These are phyloP conservation scores for Xylota segnis DNA, from an alignment of 2,888 invertebrate genomes.

Conservation along the genomic window DNA sequence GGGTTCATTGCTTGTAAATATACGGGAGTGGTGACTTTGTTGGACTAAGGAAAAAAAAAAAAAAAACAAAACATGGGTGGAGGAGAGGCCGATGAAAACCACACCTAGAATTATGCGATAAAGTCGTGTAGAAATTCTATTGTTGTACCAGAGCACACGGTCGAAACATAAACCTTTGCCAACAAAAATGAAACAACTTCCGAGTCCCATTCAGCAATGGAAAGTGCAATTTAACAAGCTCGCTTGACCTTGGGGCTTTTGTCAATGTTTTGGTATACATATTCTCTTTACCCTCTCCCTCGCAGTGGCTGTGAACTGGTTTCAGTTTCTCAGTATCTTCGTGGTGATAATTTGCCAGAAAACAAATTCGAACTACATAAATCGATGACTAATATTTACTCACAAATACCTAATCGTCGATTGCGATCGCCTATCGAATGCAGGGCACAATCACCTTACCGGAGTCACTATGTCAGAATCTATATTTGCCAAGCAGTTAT, in stretches of 20 bases:
- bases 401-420: slow-evolving; percentile 27
- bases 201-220: not conserved
- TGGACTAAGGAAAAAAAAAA: slow-evolving; percentile 2
- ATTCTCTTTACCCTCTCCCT: slow-evolving; percentile 20
- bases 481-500: slow-evolving; percentile 32
- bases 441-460: slow-evolving; percentile 36
- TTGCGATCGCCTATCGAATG: slow-evolving; percentile 34
- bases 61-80: slow-evolving; percentile 16
- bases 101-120: slow-evolving; percentile 73
- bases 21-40: slow-evolving; percentile 5
- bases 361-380: slow-evolving; percentile 33
- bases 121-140: slow-evolving; percentile 57
- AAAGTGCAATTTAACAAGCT: slow-evolving; percentile 26
- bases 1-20: slow-evolving; percentile 3
- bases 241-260: slow-evolving; percentile 62
- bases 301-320: slow-evolving; percentile 44
- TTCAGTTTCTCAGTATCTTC: slow-evolving; percentile 33
- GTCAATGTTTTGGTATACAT: slow-evolving; percentile 64
- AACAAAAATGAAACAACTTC: not conserved
- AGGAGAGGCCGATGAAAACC: slow-evolving; percentile 50
- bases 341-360: not conserved
- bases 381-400: slow-evolving; percentile 67
- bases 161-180: not conserved
- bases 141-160: slow-evolving; percentile 14
- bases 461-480: not conserved